Evolutionary conservation across 2,888 invertebrate genomes (phyloP), one percentile per base, ranked within the genome.

Genomic region (Mesodorylaimus sp.): DNA sequence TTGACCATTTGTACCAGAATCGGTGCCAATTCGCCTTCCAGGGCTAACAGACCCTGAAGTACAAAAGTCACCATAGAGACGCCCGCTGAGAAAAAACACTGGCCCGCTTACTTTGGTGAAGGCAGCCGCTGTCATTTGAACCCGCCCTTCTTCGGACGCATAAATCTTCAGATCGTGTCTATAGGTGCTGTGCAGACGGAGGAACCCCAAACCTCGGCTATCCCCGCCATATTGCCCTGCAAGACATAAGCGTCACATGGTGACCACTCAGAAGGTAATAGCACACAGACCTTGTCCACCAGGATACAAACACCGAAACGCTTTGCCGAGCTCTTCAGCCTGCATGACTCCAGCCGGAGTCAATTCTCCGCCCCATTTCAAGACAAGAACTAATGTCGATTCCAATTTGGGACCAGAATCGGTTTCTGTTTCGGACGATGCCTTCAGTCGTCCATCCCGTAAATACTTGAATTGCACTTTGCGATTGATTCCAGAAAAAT

Each of bases 401-500:
- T 89, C 88, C 88, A 85, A 79, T 26, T n/a, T 19, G 26, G 28
- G 19, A 7, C 10, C 19, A 5, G 45, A 36, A 36, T 43, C 43
- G 26, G 48, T 7, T 27, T 45, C 53, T 10, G n/a, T 44, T 36
- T 44, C 46, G 13, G 36, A 42, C 16, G 26, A 26, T 38, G 27
- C 21, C 28, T 50, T 52, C 7, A 3, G 24, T 45, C 28, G 28
- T 0, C 91, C 91, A 61, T 85, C 80, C 1, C 91, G 91, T 70
- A 93, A 88, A 72, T 95, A 95, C 73, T 99, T 99, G 79, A 97
- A 81, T 75, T 97, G 97, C 54, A 99, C 93, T 74, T 97, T 97
- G 56, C 97, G 81, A 75, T 97, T 97, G 62, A 99, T 99, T 41
- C 97, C 97, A 44, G 93, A 95, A 74, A 99, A 99, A 73, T 97